Evolutionary conservation across 1,140 invertebrate species (phyloP).

Genomic region (Plectrocnemia conspersa): DNA sequence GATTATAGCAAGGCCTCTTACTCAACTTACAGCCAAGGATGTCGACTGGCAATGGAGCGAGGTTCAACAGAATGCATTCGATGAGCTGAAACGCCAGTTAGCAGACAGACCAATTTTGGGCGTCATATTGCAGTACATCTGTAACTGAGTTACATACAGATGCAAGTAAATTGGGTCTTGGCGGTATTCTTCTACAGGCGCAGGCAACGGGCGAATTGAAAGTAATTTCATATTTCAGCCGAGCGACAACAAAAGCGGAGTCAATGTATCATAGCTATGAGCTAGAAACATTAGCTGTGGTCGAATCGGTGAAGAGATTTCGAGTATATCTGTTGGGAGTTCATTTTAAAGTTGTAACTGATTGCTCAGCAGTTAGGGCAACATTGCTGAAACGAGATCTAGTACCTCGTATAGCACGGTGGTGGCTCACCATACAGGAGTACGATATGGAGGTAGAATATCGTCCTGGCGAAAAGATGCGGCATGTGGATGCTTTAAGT

Average conservation of each 20-base stretch:
- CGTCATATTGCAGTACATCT: constrained; percentile 40
- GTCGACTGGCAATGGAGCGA: constrained; percentile 36
- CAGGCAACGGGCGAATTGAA: constrained; percentile 21
- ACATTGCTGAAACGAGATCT: constrained; percentile 46
- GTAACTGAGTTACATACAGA: too few species aligned
- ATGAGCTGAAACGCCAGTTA: constrained; percentile 32
- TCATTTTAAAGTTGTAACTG: constrained; percentile 49
- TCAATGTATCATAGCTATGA: constrained; percentile 43
- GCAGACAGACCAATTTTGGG: constrained; percentile 31
- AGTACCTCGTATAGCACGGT: constrained; percentile 46
- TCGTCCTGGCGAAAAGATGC: constrained; percentile 41
- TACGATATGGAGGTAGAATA: constrained; percentile 44
- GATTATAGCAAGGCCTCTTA: constrained; percentile 40
- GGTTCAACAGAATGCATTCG: constrained; percentile 38
- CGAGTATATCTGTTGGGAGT: constrained; percentile 46
- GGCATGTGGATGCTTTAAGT: constrained; percentile 40
- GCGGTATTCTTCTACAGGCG: constrained; percentile 42
- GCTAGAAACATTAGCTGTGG: constrained; percentile 52
- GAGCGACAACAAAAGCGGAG: constrained; percentile 43
- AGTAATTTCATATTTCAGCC: constrained; percentile 42
- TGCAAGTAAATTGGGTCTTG: constrained; percentile 37
- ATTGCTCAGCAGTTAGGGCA: constrained; percentile 50
- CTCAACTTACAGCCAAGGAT: constrained; percentile 40
- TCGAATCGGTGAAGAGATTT: constrained; percentile 48
- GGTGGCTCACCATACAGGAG: constrained; percentile 49